Evolutionary conservation across 2,797 vertebrate genomes (phyloP).

Genomic region (Clarias fuscus): DNA sequence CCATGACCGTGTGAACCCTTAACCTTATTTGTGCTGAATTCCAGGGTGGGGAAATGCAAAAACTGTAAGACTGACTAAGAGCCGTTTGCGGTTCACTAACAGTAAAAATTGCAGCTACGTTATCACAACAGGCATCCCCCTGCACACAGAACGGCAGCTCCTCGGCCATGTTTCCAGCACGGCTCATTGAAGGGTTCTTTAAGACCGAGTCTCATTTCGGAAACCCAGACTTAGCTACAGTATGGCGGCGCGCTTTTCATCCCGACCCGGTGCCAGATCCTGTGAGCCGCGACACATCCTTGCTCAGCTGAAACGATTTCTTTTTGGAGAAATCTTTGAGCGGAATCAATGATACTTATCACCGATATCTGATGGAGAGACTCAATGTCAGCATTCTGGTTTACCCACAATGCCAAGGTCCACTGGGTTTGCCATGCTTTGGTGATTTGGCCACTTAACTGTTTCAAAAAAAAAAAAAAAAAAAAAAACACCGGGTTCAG

Average conservation of each 20-base stretch:
- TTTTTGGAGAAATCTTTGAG: conserved; percentile 58
- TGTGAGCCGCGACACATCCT: conserved; percentile 67
- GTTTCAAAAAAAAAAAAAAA: conserved; percentile 41
- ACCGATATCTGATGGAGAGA: conserved; percentile 64
- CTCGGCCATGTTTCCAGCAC: conserved; percentile 60
- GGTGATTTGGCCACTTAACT: conserved; percentile 58
- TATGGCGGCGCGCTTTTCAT: conserved; percentile 62
- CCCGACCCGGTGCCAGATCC: conserved; percentile 68
- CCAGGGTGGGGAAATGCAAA: conserved; percentile 58
- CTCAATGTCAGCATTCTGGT: conserved; percentile 70
- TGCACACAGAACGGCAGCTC: conserved; percentile 55
- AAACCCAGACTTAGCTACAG: conserved; percentile 61
- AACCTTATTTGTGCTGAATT: conserved; percentile 68
- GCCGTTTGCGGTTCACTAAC: conserved; percentile 73
- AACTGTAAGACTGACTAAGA: conserved; percentile 66
- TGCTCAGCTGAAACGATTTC: conserved; percentile 58
- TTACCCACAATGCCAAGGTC: conserved; percentile 61
- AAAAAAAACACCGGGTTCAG: conserved; percentile 63
- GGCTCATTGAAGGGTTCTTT: conserved; percentile 71
- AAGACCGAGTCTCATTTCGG: conserved; percentile 65
- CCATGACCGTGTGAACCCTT: conserved; percentile 70
- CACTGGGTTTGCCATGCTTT: conserved; percentile 63
- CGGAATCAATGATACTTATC: conserved; percentile 76
- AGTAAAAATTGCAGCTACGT: conserved; percentile 76
- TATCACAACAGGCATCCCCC: conserved; percentile 68